Evolutionary conservation across 2,888 invertebrate species (phyloP).

Genomic region (Deilephila porcellus): DNA sequence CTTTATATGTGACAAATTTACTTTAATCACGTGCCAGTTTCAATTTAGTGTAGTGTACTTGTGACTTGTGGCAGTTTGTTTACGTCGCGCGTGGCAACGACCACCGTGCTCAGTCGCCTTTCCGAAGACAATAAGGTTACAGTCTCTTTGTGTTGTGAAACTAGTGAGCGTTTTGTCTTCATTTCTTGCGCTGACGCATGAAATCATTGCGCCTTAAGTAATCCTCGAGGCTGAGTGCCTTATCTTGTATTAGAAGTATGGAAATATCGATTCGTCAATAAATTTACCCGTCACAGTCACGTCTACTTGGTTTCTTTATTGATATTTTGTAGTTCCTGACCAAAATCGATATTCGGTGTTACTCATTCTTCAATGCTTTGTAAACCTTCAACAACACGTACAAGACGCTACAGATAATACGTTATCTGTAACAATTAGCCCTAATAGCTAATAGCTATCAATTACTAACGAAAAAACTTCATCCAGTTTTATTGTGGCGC

Average conservation of each 20-base stretch:
- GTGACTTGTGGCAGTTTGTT: conserved; percentile 66
- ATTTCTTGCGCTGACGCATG: conserved; percentile 61
- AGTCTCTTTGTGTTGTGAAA: conserved; percentile 73
- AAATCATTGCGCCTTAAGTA: conserved; percentile 58
- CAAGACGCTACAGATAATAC: conserved; percentile 46
- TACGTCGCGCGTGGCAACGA: conserved; percentile 60
- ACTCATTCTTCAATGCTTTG: neutral
- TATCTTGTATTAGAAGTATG: conserved; percentile 51
- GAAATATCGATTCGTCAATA: conserved; percentile 6
- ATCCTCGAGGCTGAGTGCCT: conserved; percentile 63
- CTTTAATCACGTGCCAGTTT: conserved; percentile 64
- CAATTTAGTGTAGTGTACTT: conserved; percentile 62
- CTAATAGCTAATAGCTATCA: conserved; percentile 54
- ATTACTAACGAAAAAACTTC: conserved; percentile 39
- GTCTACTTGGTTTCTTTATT: neutral
- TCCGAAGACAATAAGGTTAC: conserved; percentile 57
- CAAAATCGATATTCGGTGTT: conserved; percentile 1
- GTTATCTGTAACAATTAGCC: conserved; percentile 50
- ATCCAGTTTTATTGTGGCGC: conserved; percentile 36
- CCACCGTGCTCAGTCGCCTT: conserved; percentile 46
- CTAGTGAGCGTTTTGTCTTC: conserved; percentile 54
- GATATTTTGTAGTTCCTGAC: neutral
- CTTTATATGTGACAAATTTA: conserved; percentile 67
- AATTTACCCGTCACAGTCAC: conserved; percentile 2
- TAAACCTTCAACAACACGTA: conserved; percentile 17